Percentiles rank a stretch among this genome's conserved stretches.
Evolutionary conservation across 2,797 vertebrate species (phyloP).

Genomic region (Myotis planiceps): DNA sequence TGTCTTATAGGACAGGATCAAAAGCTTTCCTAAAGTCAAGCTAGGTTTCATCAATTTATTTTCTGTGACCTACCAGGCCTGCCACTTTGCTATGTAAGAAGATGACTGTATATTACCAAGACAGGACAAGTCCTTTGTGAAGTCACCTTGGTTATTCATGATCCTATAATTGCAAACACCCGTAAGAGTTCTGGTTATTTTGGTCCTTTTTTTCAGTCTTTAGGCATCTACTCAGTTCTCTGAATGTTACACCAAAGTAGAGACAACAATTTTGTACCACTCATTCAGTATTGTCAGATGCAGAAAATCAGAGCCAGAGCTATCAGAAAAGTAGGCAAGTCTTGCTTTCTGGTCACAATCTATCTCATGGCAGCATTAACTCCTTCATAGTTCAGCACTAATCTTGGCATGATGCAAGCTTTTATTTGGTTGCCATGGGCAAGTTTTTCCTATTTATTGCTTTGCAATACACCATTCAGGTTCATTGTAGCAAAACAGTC

Average conservation of each 20-base stretch:
- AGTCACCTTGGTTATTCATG: background rate
- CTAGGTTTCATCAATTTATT: conserved; percentile 25
- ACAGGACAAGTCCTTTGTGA: background rate
- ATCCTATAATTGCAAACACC: background rate
- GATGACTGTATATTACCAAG: background rate
- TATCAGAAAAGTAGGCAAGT: background rate
- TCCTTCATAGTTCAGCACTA: conserved; percentile 22
- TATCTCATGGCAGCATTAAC: background rate
- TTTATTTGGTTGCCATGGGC: conserved; percentile 57
- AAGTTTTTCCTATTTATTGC: conserved; percentile 31
- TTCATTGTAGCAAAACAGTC: background rate
- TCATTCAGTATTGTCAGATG: background rate
- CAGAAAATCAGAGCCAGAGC: background rate
- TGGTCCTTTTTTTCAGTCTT: background rate
- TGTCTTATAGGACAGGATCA: conserved; percentile 38
- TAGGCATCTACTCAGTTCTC: background rate
- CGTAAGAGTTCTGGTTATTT: background rate
- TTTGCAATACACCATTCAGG: background rate
- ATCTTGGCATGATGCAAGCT: conserved; percentile 31
- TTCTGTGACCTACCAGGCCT: background rate
- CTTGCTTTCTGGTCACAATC: background rate
- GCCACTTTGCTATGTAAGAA: background rate
- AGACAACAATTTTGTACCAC: background rate
- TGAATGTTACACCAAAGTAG: background rate
- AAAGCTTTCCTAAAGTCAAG: conserved; percentile 22